Conservation (phyloP, 2,888 invertebrate species). For the Megastigmus dorsalis region DNA sequence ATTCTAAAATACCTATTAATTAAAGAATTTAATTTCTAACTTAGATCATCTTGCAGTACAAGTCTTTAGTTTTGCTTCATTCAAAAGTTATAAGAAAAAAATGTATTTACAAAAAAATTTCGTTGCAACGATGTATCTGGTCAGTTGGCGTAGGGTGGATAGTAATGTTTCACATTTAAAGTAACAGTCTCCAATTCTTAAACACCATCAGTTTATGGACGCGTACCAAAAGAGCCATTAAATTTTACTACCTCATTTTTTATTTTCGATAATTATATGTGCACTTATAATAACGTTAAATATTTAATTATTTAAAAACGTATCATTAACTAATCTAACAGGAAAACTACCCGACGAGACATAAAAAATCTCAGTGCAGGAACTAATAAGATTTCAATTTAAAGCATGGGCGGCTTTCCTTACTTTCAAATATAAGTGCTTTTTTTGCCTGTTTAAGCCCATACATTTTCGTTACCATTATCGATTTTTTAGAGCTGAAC, state of each 20-base stretch:
- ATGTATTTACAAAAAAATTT: too few species aligned
- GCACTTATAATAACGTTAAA: slow-evolving; percentile 17
- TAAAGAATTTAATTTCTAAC: too few species aligned
- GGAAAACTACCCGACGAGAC: background rate
- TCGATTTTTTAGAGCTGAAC: slow-evolving; percentile 1
- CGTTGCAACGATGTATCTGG: too few species aligned
- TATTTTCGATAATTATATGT: background rate
- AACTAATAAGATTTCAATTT: slow-evolving; percentile 7
- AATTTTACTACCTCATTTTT: slow-evolving; percentile 2
- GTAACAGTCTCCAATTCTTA: slow-evolving; percentile 26
- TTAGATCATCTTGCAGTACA: too few species aligned
- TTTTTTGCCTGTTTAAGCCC: too few species aligned
- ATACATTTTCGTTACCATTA: background rate
- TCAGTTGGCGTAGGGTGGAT: too few species aligned
- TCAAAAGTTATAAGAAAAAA: too few species aligned
- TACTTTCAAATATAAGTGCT: background rate
- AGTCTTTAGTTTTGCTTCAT: too few species aligned
- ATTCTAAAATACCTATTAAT: too few species aligned
- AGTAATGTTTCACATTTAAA: too few species aligned
- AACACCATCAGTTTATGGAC: slow-evolving; percentile 32
- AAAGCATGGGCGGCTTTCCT: background rate
- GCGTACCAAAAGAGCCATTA: slow-evolving; percentile 6
- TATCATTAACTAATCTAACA: slow-evolving; percentile 7
- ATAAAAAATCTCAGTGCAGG: background rate
- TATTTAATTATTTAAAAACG: slow-evolving; percentile 6